Evolutionary conservation across 2,888 invertebrate species (phyloP).

Genomic region (Sminthurinus aureus): DNA sequence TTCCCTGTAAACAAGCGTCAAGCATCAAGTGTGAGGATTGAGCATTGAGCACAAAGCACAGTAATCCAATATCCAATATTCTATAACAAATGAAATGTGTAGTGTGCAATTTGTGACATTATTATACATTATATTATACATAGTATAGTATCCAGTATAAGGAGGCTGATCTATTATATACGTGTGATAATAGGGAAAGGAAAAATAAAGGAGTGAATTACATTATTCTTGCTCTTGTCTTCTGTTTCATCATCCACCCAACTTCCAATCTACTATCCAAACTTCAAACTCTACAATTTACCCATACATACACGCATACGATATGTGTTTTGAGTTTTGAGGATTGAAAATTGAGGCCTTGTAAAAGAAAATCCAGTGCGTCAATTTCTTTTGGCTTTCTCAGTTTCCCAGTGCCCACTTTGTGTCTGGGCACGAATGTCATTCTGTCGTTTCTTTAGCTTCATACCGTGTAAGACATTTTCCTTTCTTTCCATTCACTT

Average conservation of each 20-base stretch:
- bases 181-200: too few relatives aligned
- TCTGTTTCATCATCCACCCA: neutral
- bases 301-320: too few relatives aligned
- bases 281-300: too few relatives aligned
- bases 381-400: neutral
- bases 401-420: neutral
- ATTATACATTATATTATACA: neutral
- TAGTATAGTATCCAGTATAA: neutral
- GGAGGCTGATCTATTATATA: neutral
- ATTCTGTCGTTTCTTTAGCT: slow-evolving; percentile 30
- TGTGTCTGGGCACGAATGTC: slow-evolving; percentile 27
- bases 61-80: too few relatives aligned
- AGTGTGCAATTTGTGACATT: too few relatives aligned
- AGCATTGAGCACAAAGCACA: too few relatives aligned
- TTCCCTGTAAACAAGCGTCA: too few relatives aligned
- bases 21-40: too few relatives aligned
- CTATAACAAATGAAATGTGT: too few relatives aligned
- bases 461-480: slow-evolving; percentile 29
- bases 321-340: neutral
- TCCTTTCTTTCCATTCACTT: neutral
- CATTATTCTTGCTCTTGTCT: neutral
- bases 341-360: neutral
- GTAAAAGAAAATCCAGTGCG: neutral
- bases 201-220: neutral
- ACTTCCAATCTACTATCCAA: neutral